Evolutionary conservation across 2,888 invertebrate species (phyloP).

Genomic region (Scaptomyza caliginosa): DNA sequence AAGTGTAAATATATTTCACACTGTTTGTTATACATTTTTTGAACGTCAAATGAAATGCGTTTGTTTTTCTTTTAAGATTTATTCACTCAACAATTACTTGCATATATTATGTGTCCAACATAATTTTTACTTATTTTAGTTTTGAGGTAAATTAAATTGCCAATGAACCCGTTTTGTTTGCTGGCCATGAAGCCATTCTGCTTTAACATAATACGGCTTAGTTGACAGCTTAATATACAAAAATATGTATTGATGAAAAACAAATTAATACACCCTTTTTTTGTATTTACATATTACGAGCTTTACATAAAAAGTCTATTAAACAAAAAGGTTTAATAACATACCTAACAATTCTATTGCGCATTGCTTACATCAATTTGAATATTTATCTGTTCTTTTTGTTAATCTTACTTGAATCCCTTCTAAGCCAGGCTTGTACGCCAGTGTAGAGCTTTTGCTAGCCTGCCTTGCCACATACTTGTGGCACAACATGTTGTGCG

Average conservation of each 20-base stretch:
- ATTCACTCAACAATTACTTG: constrained; percentile 36
- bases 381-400: no score
- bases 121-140: constrained; percentile 18
- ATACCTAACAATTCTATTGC: no score
- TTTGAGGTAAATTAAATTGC: constrained; percentile 9
- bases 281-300: neutral
- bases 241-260: neutral
- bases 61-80: constrained; percentile 1
- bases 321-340: neutral
- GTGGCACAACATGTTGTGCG: neutral
- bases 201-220: neutral
- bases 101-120: constrained; percentile 51
- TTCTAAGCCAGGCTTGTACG: neutral
- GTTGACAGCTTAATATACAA: neutral
- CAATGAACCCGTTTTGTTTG: constrained; percentile 26
- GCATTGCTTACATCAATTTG: no score
- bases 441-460: neutral
- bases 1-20: constrained; percentile 49
- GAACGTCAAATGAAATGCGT: constrained; percentile 22
- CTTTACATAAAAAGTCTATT: neutral
- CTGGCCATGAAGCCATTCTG: neutral
- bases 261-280: neutral
- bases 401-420: no score
- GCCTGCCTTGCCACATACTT: neutral
- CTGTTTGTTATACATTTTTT: constrained; percentile 28